phyloP scores from a whole-genome alignment of 1,140 invertebrate species.

The Halictus rubicundus region DNA sequence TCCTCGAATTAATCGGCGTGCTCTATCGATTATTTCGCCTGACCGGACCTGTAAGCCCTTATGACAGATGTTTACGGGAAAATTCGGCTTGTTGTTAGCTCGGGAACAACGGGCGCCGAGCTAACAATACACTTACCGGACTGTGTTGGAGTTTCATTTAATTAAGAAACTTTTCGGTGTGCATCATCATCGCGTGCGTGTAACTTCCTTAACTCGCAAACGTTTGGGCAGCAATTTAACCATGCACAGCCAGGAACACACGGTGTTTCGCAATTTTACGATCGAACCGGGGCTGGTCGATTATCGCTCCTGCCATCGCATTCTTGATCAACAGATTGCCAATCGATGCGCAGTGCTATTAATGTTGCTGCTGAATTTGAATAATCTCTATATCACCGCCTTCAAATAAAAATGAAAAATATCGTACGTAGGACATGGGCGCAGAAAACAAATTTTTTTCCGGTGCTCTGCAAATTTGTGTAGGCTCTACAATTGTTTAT shows the following conservation, averaged over 20 bases:
- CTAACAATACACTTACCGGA: constrained; percentile 18
- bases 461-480: too few relatives aligned
- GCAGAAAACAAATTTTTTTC: too few relatives aligned
- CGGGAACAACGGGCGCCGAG: neutral
- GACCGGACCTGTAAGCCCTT: neutral
- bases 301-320: too few relatives aligned
- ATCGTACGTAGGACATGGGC: too few relatives aligned
- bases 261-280: neutral
- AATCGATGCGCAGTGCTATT: too few relatives aligned
- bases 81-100: neutral
- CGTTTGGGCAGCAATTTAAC: constrained; percentile 13
- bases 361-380: too few relatives aligned
- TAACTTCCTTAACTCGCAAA: constrained; percentile 27
- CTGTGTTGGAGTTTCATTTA: constrained; percentile 30
- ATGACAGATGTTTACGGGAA: neutral
- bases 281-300: neutral
- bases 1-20: neutral
- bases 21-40: too few relatives aligned
- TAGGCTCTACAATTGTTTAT: too few relatives aligned
- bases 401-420: too few relatives aligned
- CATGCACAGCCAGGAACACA: too few relatives aligned
- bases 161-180: constrained; percentile 40
- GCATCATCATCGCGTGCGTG: constrained; percentile 18
- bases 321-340: too few relatives aligned
- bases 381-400: too few relatives aligned